Evolutionary conservation across 2,113 vertebrate species (phyloP).

Genomic region (Anseranas semipalmata): DNA sequence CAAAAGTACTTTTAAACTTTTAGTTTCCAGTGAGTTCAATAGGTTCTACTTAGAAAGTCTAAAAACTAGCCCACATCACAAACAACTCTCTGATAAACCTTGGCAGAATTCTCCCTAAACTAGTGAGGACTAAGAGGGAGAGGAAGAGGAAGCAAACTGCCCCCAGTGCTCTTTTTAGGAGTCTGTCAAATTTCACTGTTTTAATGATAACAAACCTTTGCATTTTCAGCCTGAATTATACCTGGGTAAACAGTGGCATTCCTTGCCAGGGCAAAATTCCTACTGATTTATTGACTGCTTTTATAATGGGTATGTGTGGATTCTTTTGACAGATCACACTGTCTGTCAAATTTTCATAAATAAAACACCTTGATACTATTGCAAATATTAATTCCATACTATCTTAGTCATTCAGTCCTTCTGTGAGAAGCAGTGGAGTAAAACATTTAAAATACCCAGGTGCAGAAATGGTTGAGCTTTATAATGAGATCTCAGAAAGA

Average conservation of each 20-base stretch:
- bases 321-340: not conserved
- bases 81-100: not conserved
- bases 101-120: not conserved
- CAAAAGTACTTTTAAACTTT: not conserved
- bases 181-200: not conserved
- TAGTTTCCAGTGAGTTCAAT: not conserved
- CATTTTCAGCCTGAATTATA: not conserved
- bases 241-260: not conserved
- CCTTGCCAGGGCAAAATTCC: not conserved
- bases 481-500: not conserved
- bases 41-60: not conserved
- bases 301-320: not conserved
- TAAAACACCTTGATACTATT: not conserved
- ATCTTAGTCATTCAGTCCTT: not conserved
- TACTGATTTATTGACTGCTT: not conserved
- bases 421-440: not conserved
- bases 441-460: not conserved
- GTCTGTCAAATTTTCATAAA: not conserved
- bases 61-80: not conserved
- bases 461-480: not conserved
- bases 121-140: not conserved
- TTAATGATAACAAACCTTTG: not conserved
- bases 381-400: not conserved
- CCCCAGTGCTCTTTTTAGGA: not conserved
- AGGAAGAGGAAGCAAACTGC: not conserved